A percentile compares a stretch with the other conserved stretches of the same genome.
phyloP scores from a whole-genome alignment of 2,113 vertebrate species.

The Ia io region DNA sequence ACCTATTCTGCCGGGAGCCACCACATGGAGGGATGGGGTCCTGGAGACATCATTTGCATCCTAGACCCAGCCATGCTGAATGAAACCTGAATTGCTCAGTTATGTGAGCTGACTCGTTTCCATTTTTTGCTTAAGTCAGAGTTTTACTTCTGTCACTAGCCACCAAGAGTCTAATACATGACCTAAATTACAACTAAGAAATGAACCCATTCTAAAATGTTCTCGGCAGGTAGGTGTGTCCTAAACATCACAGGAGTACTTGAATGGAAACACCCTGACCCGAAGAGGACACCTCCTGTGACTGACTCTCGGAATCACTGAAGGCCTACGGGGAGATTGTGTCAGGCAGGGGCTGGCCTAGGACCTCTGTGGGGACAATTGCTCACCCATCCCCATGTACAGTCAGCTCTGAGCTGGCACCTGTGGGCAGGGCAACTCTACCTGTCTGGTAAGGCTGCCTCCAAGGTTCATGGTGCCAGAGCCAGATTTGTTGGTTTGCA shows the following conservation, averaged over 20 bases:
- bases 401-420: background rate
- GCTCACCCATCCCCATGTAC: background rate
- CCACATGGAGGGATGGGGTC: fast-evolving
- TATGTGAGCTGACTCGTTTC: background rate
- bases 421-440: constrained; percentile 36
- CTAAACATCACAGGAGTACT: background rate
- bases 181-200: background rate
- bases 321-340: background rate
- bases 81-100: fast-evolving
- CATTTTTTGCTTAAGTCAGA: background rate
- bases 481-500: constrained; percentile 97
- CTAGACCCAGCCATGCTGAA: background rate
- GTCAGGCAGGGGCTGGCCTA: background rate
- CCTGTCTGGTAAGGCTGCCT: constrained; percentile 98
- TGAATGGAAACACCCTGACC: background rate
- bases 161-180: background rate
- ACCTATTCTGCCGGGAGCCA: background rate
- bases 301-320: background rate
- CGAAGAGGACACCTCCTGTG: background rate
- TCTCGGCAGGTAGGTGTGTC: too few relatives aligned
- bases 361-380: background rate
- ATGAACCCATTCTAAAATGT: background rate
- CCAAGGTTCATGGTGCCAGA: constrained; percentile 99
- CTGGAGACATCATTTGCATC: fast-evolving
- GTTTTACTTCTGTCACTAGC: background rate